A percentile compares a stretch with the other conserved stretches of the same genome.
Evolutionary conservation across 2,113 vertebrate species (phyloP).

Genomic region (Montifringilla adamsi): DNA sequence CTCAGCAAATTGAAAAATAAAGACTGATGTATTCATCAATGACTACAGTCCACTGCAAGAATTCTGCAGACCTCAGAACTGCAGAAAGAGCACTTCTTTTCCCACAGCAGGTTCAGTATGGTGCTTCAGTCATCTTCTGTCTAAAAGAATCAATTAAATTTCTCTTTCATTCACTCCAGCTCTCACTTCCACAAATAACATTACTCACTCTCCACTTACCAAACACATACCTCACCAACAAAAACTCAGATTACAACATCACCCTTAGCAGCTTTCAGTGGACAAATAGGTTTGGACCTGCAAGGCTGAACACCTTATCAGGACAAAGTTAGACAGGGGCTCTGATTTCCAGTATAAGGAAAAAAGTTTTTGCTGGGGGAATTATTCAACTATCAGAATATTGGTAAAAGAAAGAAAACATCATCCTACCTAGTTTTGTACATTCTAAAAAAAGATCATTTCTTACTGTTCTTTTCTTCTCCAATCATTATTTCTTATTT

Average conservation of each 20-base stretch:
- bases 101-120: not conserved
- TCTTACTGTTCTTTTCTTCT: not conserved
- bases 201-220: not conserved
- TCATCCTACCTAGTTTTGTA: not conserved
- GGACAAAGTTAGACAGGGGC: not conserved
- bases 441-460: not conserved
- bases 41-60: not conserved
- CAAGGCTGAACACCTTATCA: not conserved
- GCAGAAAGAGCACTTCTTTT: not conserved
- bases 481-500: not conserved
- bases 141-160: not conserved
- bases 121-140: not conserved
- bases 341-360: not conserved
- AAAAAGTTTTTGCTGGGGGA: not conserved
- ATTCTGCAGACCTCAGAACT: not conserved
- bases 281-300: not conserved
- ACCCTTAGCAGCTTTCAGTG: not conserved
- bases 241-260: not conserved
- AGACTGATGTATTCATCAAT: not conserved
- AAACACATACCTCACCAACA: not conserved
- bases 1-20: not conserved
- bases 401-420: not conserved
- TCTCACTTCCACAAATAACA: not conserved
- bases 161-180: not conserved
- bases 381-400: not conserved